Percentiles rank a stretch among this genome's conserved stretches.
Conservation (phyloP, 2,797 vertebrate species). For the Gephyroberyx darwinii region DNA sequence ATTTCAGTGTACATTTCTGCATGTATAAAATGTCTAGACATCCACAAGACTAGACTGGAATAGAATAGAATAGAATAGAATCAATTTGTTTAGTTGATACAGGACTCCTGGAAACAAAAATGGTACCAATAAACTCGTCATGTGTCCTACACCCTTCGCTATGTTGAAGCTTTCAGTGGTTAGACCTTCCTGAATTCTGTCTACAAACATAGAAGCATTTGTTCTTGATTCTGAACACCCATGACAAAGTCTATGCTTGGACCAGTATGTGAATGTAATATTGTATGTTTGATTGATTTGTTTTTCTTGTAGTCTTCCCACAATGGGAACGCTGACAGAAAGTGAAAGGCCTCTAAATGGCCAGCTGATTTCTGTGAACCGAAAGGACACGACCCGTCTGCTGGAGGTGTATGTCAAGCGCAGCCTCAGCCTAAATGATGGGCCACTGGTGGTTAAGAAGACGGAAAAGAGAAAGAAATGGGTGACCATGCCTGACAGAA, state of each 20-base stretch:
- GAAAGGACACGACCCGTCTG: slow-evolving; percentile 79
- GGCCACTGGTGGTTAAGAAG: not conserved
- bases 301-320: slow-evolving; percentile 15
- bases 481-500: slow-evolving; percentile 59
- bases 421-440: slow-evolving; percentile 82
- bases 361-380: slow-evolving; percentile 82
- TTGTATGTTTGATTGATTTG: slow-evolving; percentile 1
- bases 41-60: not conserved
- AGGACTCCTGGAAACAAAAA: not conserved
- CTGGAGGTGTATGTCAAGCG: slow-evolving; percentile 83
- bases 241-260: not conserved
- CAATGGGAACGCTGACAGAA: slow-evolving; percentile 61
- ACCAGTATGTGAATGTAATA: not conserved
- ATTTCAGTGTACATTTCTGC: not conserved
- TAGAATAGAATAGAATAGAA: not conserved
- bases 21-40: not conserved
- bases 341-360: slow-evolving; percentile 33
- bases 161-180: not conserved
- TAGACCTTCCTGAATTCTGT: not conserved
- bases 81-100: not conserved
- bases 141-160: not conserved
- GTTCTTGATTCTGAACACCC: not conserved
- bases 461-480: slow-evolving; percentile 61
- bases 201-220: not conserved
- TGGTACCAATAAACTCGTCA: not conserved